Percentiles rank a stretch among this genome's conserved stretches.
Conservation (phyloP, 2,797 vertebrate species). For the Bovichtus diacanthus region DNA sequence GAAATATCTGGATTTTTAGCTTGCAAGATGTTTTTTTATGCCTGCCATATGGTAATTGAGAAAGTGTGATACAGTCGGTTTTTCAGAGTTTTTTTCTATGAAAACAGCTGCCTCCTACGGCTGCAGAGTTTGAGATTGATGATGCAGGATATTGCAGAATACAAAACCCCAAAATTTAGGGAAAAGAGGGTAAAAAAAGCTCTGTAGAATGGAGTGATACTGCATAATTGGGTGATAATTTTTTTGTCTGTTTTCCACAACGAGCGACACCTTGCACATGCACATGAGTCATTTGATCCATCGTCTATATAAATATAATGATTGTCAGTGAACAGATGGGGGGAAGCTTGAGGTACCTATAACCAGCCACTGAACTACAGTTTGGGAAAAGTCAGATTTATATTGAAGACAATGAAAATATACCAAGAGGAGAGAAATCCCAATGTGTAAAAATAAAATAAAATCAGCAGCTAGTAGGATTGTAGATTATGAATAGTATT, state of each 20-base stretch:
- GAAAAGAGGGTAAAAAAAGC: background rate
- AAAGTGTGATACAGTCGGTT: background rate
- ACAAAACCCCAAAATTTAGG: background rate
- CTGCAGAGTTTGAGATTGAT: background rate
- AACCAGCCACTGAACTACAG: background rate
- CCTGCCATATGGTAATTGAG: background rate
- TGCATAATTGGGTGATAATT: background rate
- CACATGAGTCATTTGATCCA: background rate
- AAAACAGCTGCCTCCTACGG: background rate
- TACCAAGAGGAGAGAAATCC: background rate
- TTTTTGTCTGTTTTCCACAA: background rate
- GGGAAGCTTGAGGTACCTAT: background rate
- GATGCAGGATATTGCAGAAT: background rate
- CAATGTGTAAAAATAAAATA: background rate
- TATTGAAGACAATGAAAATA: constrained; percentile 3
- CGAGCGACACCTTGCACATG: background rate
- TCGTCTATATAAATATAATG: background rate
- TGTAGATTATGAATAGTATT: background rate
- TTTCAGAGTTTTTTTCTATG: background rate
- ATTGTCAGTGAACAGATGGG: background rate
- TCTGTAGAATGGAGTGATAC: background rate
- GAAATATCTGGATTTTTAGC: background rate
- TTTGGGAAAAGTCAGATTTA: background rate
- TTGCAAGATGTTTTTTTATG: background rate
- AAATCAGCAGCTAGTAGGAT: constrained; percentile 2